phyloP scores from a whole-genome alignment of 2,113 vertebrate species.

The Patagioenas fasciata region DNA sequence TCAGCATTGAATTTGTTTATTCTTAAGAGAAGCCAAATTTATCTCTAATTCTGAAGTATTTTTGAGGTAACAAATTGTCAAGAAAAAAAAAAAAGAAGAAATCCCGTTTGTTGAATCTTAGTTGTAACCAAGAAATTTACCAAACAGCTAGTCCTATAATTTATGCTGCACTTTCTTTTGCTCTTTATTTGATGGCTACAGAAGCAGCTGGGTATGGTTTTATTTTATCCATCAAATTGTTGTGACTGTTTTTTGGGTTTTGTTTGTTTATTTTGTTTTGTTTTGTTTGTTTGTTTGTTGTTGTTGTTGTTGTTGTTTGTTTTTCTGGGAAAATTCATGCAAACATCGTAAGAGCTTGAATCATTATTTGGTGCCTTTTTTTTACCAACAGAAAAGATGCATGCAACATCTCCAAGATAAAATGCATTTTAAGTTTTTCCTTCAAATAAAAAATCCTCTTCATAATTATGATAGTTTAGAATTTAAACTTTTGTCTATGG shows the following conservation, averaged over 20 bases:
- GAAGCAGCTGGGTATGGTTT: background rate
- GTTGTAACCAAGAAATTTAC: background rate
- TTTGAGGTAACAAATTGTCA: slow-evolving; percentile 7
- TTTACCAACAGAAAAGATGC: background rate
- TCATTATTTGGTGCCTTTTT: background rate
- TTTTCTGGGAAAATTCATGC: background rate
- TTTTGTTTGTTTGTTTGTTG: too few species aligned
- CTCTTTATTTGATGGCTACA: background rate
- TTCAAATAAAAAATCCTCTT: background rate
- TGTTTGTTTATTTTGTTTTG: too few species aligned
- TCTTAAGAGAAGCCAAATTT: slow-evolving; percentile 12
- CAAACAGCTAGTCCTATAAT: background rate
- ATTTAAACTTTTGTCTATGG: background rate
- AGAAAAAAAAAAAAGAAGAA: background rate
- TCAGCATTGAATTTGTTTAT: background rate
- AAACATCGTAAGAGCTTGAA: background rate
- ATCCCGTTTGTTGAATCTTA: slow-evolving; percentile 8
- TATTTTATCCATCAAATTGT: background rate
- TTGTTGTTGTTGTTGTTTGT: too few species aligned
- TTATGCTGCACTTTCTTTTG: background rate
- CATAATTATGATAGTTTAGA: background rate
- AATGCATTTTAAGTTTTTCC: background rate
- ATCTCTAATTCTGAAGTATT: slow-evolving; percentile 14
- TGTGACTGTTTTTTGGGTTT: background rate
- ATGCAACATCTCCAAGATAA: background rate